Conservation (phyloP, 2,113 vertebrate species). For the Poeciliopsis turrubarensis region DNA sequence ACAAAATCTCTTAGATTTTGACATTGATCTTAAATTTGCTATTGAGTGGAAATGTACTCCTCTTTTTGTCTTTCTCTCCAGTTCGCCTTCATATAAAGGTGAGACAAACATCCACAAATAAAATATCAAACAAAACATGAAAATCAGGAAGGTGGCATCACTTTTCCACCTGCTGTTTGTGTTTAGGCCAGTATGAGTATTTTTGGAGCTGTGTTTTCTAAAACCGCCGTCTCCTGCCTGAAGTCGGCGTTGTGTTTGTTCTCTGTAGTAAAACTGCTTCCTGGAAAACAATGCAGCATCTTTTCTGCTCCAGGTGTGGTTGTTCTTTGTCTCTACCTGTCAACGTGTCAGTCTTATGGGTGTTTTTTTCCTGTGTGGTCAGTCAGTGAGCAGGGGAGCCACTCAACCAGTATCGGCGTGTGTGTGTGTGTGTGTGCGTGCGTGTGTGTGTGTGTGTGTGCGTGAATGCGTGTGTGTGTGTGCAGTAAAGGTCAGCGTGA, state of each 20-base stretch:
- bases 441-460: constrained; percentile 15
- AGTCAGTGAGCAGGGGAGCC: constrained; percentile 31
- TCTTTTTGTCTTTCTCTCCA: no score
- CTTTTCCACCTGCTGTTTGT: no score
- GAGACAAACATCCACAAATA: no score
- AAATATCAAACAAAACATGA: no score
- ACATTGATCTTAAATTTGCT: no score
- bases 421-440: background rate
- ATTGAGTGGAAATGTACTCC: no score
- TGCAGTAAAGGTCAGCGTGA: constrained; percentile 75
- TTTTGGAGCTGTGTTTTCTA: background rate
- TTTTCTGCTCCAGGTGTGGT: background rate
- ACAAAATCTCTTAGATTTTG: no score
- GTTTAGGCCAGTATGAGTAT: no score
- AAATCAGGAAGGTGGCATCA: no score
- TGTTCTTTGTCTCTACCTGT: constrained; percentile 28
- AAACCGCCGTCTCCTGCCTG: background rate
- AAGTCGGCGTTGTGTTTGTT: background rate
- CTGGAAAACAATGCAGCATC: background rate
- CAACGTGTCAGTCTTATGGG: constrained; percentile 20
- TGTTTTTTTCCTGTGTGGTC: constrained; percentile 4
- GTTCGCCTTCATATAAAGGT: no score
- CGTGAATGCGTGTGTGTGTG: constrained; percentile 5
- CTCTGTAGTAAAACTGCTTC: background rate
- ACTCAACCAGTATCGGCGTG: constrained; percentile 15